A percentile compares a stretch with the other conserved stretches of the same genome.
These are phyloP conservation scores for Eilema sororculum DNA, from an alignment of 2,888 invertebrate species.

Conservation along the genomic window DNA sequence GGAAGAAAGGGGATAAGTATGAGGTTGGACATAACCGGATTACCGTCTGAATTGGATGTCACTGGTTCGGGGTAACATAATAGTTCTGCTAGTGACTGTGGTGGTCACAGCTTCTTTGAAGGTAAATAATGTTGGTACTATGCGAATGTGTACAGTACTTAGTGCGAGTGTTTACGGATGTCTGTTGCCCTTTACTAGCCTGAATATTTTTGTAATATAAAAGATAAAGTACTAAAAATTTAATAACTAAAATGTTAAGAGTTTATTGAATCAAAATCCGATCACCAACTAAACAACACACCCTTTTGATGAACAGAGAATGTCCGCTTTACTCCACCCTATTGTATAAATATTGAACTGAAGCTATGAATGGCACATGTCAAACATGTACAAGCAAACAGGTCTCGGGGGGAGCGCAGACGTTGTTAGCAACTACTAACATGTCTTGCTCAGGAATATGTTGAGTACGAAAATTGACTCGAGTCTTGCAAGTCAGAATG, in stretches of 20 bases:
- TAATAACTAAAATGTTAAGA: background rate
- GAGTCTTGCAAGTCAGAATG: constrained; percentile 38
- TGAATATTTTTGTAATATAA: background rate
- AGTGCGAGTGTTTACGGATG: background rate
- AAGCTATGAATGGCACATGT: constrained; percentile 46
- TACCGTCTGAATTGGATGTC: background rate
- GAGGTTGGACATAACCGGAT: background rate
- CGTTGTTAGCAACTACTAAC: constrained; percentile 47
- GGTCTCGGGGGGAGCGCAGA: constrained; percentile 39
- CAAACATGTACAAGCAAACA: constrained; percentile 44
- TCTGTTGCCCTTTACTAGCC: no score
- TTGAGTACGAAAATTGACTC: constrained; percentile 41
- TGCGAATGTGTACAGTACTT: background rate
- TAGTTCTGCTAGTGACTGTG: background rate
- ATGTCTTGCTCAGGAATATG: constrained; percentile 43
- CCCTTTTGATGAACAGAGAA: constrained; percentile 9
- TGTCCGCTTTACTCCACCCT: constrained; percentile 13
- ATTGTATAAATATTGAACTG: constrained; percentile 28
- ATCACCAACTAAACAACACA: background rate
- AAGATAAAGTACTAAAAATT: background rate
- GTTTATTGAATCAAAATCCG: background rate
- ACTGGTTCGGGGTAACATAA: background rate
- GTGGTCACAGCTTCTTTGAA: background rate
- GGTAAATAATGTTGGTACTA: background rate
- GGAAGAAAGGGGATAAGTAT: no score